phyloP scores from a whole-genome alignment of 23 tunicate species.

The Corella eumyota region DNA sequence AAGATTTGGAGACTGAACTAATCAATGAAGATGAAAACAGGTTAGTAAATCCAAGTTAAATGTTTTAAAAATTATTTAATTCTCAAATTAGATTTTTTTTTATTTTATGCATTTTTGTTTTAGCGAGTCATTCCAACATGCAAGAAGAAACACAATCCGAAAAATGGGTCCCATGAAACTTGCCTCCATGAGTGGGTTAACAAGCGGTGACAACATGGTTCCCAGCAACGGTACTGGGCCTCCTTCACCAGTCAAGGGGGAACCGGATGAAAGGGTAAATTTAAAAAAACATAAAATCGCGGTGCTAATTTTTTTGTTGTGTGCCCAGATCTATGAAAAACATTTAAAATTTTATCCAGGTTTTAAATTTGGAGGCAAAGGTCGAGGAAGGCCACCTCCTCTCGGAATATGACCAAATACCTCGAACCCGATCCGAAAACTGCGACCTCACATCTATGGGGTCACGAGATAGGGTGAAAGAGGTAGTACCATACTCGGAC shows the following conservation, averaged over 20 bases:
- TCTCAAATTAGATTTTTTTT: too few relatives aligned
- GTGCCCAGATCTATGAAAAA: too few relatives aligned
- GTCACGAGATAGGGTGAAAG: conserved; percentile 40
- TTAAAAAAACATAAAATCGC: too few relatives aligned
- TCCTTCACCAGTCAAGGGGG: conserved; percentile 44
- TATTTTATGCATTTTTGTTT: background rate
- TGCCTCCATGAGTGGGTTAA: conserved; percentile 38
- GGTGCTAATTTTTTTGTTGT: too few relatives aligned
- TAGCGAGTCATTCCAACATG: conserved; percentile 49
- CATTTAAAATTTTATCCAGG: conserved; percentile 11
- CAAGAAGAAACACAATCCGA: conserved; percentile 51
- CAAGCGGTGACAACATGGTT: too few relatives aligned
- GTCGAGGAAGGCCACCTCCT: conserved; percentile 71
- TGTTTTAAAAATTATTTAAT: too few relatives aligned
- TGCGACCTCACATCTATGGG: conserved; percentile 14
- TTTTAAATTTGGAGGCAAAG: conserved; percentile 36
- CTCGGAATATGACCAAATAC: conserved; percentile 47
- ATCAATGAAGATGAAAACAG: conserved; percentile 1
- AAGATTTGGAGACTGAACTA: background rate
- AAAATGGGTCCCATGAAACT: conserved; percentile 54
- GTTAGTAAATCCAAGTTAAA: background rate
- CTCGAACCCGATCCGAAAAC: conserved; percentile 21
- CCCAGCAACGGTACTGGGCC: conserved; percentile 11
- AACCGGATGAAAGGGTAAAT: conserved; percentile 82
- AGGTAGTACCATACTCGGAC: conserved; percentile 51